Evolutionary conservation across 1,140 invertebrate species (phyloP).

Genomic region (Agraylea sexmaculata): DNA sequence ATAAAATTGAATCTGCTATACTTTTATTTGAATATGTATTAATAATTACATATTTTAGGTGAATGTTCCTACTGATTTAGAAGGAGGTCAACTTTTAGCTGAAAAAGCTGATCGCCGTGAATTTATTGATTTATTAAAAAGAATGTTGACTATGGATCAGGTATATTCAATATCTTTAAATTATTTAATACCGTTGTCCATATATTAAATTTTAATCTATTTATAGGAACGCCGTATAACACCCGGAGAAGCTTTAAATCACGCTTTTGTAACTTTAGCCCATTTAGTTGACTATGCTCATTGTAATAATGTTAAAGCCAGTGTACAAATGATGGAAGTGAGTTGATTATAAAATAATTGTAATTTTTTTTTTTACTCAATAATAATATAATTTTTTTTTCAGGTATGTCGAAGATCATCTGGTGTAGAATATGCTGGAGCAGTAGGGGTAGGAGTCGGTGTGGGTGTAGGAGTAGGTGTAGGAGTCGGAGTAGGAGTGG

Average conservation of each 20-base stretch:
- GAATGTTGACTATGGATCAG: conserved; percentile 97
- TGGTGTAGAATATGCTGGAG: conserved; percentile 23
- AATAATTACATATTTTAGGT: conserved; percentile 45
- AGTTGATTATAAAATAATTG: conserved; percentile 27
- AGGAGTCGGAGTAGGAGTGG: conserved; percentile 25
- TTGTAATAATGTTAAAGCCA: conserved; percentile 90
- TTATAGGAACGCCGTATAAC: conserved; percentile 80
- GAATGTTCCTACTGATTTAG: conserved; percentile 92
- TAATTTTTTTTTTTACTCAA: no score
- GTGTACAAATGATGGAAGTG: conserved; percentile 94
- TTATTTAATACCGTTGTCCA: not conserved
- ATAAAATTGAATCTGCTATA: not conserved
- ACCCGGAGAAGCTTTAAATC: conserved; percentile 89
- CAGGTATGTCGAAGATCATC: conserved; percentile 35
- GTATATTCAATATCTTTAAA: conserved; percentile 27
- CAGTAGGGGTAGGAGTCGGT: conserved; percentile 23
- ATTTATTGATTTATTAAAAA: conserved; percentile 92
- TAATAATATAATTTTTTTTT: conserved; percentile 4
- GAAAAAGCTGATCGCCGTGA: conserved; percentile 93
- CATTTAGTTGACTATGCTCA: conserved; percentile 94
- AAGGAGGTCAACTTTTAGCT: conserved; percentile 86
- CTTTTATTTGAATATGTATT: conserved; percentile 3
- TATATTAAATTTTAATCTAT: conserved; percentile 7
- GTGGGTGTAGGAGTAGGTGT: conserved; percentile 16
- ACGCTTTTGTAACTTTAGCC: conserved; percentile 85